A percentile compares a stretch with the other conserved stretches of the same genome.
These are phyloP conservation scores for Toxotes lorentzi DNA, from an alignment of 2,797 vertebrate species.

Conservation along the genomic window DNA sequence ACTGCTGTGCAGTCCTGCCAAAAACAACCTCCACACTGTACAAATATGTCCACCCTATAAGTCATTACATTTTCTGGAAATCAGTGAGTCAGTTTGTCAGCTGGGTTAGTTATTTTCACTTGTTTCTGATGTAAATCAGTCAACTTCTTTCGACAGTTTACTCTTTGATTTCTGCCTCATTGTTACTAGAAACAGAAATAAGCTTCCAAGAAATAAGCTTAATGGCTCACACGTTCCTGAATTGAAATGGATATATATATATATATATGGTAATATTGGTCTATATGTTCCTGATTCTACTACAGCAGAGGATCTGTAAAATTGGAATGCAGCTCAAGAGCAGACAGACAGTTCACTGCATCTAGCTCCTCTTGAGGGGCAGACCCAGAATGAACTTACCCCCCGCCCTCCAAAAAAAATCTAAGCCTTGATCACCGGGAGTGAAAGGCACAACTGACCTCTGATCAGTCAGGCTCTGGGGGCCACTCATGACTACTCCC, in stretches of 20 bases:
- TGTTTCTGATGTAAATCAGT: conserved; percentile 19
- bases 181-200: too few relatives aligned
- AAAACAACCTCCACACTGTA: conserved; percentile 29
- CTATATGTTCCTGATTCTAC: conserved; percentile 22
- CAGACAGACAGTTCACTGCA: conserved; percentile 9
- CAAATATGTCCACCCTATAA: conserved; percentile 2
- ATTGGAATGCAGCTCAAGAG: conserved; percentile 23
- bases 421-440: conserved; percentile 54
- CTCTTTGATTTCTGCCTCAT: conserved; percentile 8
- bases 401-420: conserved; percentile 25
- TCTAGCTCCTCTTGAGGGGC: conserved; percentile 19
- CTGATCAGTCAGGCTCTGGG: conserved; percentile 56
- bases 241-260: conserved; percentile 1
- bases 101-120: not conserved
- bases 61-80: conserved; percentile 1
- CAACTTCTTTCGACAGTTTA: conserved; percentile 12
- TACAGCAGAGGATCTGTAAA: conserved; percentile 8
- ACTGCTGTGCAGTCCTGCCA: not conserved
- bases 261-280: conserved; percentile 1
- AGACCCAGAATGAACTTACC: conserved; percentile 50
- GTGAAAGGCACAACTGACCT: conserved; percentile 53
- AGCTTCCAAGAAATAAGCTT: conserved; percentile 1
- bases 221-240: not conserved
- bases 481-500: conserved; percentile 48
- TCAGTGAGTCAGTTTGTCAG: conserved; percentile 9